Evolutionary conservation across 1,140 invertebrate species (phyloP).

Genomic region (Anastrepha obliqua): DNA sequence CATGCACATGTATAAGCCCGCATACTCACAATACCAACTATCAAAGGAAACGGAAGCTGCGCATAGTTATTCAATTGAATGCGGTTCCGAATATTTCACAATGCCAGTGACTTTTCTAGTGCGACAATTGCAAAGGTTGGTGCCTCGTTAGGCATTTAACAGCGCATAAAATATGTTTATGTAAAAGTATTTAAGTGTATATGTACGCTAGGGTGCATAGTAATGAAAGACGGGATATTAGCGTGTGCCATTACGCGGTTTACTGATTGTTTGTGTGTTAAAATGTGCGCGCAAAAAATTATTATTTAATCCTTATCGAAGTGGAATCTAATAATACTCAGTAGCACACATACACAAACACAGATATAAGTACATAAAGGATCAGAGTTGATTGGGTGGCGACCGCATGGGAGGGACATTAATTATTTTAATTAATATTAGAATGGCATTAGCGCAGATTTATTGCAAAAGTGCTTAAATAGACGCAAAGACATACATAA

Average conservation of each 20-base stretch:
- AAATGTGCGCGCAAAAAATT: neutral
- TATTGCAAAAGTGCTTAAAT: slow-evolving; percentile 38
- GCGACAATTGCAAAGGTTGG: neutral
- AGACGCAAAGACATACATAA: neutral
- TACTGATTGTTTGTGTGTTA: neutral
- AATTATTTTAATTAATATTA: slow-evolving; percentile 53
- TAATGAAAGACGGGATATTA: slow-evolving; percentile 5
- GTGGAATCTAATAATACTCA: slow-evolving; percentile 18
- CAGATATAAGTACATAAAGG: neutral
- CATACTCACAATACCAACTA: neutral
- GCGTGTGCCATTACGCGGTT: neutral
- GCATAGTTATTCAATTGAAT: slow-evolving; percentile 31
- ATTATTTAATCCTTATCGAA: slow-evolving; percentile 52
- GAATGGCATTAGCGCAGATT: slow-evolving; percentile 49
- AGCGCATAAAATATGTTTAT: neutral
- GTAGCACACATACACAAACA: neutral
- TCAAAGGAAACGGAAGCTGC: slow-evolving; percentile 9
- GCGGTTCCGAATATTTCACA: neutral
- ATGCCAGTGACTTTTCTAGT: neutral
- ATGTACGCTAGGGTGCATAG: slow-evolving; percentile 12
- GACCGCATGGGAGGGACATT: slow-evolving; percentile 1
- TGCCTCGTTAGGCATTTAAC: slow-evolving; percentile 13
- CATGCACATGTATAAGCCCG: neutral
- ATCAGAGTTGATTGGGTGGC: neutral
- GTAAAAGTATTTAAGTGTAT: neutral